Base-by-base conservation (phyloP, 2,888 invertebrate species). In the Eristalis tenax region DNA sequence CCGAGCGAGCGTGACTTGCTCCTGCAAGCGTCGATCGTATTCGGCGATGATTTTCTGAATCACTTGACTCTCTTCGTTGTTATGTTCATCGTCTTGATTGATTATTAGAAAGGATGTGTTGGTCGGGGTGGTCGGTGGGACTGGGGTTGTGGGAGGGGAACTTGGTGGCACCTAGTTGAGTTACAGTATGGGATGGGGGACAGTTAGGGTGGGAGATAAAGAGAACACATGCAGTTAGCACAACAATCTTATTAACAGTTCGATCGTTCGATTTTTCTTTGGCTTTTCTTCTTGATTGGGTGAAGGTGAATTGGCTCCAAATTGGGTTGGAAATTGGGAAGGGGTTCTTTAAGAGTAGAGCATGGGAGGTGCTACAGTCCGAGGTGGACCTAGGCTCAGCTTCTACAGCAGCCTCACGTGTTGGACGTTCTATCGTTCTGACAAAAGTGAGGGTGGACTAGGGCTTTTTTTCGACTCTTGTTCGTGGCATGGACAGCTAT, bases 1-100 rank as follows among this genome's bases (percentile, higher is more conserved):
- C 89, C 95, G 94, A 86, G 96, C 96, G 91, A 95, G 92, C 70
- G 94, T 93, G 88, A 95, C 93, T 92, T 95, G 95, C 91, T 95
- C 95, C 90, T 95, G 94, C 87, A 95, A 92, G 43, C 94, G 93
- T 77, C 93, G 91, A 89, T 94, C 94, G 89, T 94, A 94, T 90
- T 93, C 93, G 81, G 91, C 92, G 56, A 92, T 92, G 77, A 93
- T 93, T 81, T 91, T 91, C 77, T 92, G 91, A 32, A 92, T 91
- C 43, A 93, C 92, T 84, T 93, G 92, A 11, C 92, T 90, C 83
- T 92, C 92, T 88, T 93, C 93, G 81, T 91, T 91, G 88, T 91
- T 92, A 69, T 91, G 88, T 88, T 92, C 93, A 88, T 93, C 32
- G 32, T 32, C 93, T 88, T 92, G 91, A 89, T 92, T 92, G 89